These are phyloP conservation scores for Mantis religiosa DNA, from an alignment of 2,888 invertebrate species.

Conservation along the genomic window DNA sequence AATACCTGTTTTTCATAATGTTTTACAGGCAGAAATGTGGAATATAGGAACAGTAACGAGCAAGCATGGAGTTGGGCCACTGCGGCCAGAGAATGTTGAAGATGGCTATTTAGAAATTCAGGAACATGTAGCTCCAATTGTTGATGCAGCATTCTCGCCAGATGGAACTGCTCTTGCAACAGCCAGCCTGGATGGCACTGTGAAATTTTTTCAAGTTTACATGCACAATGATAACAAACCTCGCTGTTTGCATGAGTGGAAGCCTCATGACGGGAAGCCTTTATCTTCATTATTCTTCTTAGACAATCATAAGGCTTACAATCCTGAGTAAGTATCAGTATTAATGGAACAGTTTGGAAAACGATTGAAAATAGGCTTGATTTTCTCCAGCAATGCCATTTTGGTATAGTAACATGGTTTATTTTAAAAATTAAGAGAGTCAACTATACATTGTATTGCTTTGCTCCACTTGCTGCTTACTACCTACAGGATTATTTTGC, in stretches of 20 bases:
- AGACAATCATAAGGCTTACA: constrained; percentile 80
- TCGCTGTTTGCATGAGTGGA: constrained; percentile 88
- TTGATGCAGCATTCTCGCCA: constrained; percentile 86
- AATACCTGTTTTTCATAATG: constrained; percentile 30
- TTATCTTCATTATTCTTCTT: constrained; percentile 88
- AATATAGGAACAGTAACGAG: constrained; percentile 48
- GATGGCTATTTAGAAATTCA: constrained; percentile 55
- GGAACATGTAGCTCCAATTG: constrained; percentile 61
- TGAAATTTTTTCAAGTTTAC: constrained; percentile 89
- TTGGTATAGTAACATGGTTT: too few relatives aligned
- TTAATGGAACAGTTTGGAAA: too few relatives aligned
- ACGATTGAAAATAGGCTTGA: too few relatives aligned
- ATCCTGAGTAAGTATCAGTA: constrained; percentile 35
- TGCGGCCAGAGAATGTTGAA: constrained; percentile 43
- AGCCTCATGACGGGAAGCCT: constrained; percentile 83
- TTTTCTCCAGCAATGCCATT: too few relatives aligned
- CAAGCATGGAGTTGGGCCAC: constrained; percentile 45
- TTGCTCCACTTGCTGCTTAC: too few relatives aligned
- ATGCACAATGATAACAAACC: constrained; percentile 65
- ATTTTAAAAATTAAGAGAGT: too few relatives aligned
- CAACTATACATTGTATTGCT: too few relatives aligned
- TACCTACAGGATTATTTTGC: too few relatives aligned
- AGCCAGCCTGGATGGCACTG: constrained; percentile 80
- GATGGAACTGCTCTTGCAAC: constrained; percentile 93
- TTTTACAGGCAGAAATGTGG: constrained; percentile 51